Evolutionary conservation across 2,113 vertebrate species (phyloP), one percentile per base, ranked within the genome.

Genomic region (Parotia lawesii): DNA sequence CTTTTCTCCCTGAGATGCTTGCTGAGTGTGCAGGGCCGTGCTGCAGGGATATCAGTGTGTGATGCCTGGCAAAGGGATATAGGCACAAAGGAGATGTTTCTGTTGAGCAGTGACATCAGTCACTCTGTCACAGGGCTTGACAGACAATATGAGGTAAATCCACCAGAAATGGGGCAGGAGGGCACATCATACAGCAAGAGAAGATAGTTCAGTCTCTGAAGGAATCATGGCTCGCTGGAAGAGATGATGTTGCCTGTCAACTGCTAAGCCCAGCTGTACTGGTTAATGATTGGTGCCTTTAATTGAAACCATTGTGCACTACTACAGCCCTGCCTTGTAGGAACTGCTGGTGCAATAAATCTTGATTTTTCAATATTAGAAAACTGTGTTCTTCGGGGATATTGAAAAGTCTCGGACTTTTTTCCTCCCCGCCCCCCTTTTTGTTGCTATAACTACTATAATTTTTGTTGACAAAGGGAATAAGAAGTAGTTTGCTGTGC

Each of bases 281-380:
- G 70, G 64, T 88, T 95, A 91, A 90, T 89, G 85, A 87, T 95
- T 81, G 2, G 10, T 94, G 84, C 50, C 84, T 91, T 90, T 95
- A 93, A 96, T 48, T 94, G 85, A 92, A 95, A 91, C 57, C 75
- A 65, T 60, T 83, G 82, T 93, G 69, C 42, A 58, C 29, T 72
- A 28, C 82, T 94, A 45, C 45, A 90, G 64, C 38, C 50, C 29
- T 87, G 83, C 69, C 75, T 84, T 69, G n/a, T 64, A 79, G 71
- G 92, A 94, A 82, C 86, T 90, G 67, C 56, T 95, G 86, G 37
- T 86, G 73, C 85, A 65, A 78, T 90, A 87, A 73, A 72, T 93
- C 57, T 81, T 92, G 74, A 51, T 76, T 79, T 95, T 93, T 93
- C 50, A 47, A 45, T 92, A 33, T 89, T 74, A 94, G 53, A 97